Evolutionary conservation across 2,888 invertebrate species (phyloP), one percentile per base, ranked within the genome.

Genomic region (Philonicus albiceps): DNA sequence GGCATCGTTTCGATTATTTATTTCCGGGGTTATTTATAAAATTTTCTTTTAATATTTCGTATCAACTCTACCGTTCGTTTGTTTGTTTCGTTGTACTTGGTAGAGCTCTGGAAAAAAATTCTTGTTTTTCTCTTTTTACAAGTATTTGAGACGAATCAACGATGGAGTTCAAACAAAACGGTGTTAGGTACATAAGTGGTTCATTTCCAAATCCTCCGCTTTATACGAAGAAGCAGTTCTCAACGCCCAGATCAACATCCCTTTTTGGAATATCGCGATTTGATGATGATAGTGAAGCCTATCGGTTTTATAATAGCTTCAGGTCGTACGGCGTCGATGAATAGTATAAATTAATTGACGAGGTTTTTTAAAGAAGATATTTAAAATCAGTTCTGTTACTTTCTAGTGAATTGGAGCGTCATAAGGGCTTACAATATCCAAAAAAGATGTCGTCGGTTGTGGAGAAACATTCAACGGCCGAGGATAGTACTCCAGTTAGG

Each of bases 251-350:
- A 27, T 55, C 86, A 40, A 75, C 55, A 37, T 86, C 86, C 55
- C 37, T 86, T 27, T 86, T 53, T 78, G 86, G 55, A 16, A 76
- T 86, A 86, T 86, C 86, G 8, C 31, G 73, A 0, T 84, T 19
- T 40, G 84, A 49, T n/a, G 81, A 73, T 64, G 55, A 81, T 27
- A 55, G 81, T 55, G 78, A 78, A 49, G 22, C 55, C 16, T 81
- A 64, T 37, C 81, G 81, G 19, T 31, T 49, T 64, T 55, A 55
- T 37, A 81, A 81, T n/a, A 31, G 55, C 19, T 30, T 81, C 55
- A 55, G 55, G 19, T 53, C 81, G 30, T 64, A 81, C 34, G 81
- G 55, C 8, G 81, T 31, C 22, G 34, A 55, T 64, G 49, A 27
- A 81, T 81, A 55, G 81, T 81, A 81, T 27, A 34, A 64, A 53